Conservation (phyloP, 2,797 vertebrate species). For the Anabas testudineus region DNA sequence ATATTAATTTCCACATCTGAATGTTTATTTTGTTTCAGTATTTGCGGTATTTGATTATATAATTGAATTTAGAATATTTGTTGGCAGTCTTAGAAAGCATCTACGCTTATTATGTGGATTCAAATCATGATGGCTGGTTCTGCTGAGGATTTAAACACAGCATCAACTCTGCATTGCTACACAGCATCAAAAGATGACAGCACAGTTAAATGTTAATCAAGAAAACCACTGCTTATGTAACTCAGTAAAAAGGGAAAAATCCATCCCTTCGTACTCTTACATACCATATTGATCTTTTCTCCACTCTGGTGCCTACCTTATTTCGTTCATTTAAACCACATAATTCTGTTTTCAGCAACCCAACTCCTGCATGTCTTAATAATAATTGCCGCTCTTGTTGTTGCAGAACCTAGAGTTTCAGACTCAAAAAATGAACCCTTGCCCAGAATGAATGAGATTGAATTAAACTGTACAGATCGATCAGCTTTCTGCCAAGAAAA, state of each 20-base stretch:
- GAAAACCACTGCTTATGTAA: conserved; percentile 4
- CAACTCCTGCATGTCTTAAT: background rate
- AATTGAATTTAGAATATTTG: too few relatives aligned
- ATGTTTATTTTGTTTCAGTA: too few relatives aligned
- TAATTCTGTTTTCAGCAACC: background rate
- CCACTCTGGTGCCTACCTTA: background rate
- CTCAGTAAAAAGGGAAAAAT: conserved; percentile 18
- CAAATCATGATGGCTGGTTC: background rate
- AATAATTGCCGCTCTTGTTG: background rate
- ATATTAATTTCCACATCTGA: too few relatives aligned
- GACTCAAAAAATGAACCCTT: background rate
- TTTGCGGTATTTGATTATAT: too few relatives aligned
- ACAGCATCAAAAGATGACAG: background rate
- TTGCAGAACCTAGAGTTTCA: background rate
- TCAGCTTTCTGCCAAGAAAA: background rate
- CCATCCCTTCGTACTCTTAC: background rate
- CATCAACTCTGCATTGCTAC: background rate
- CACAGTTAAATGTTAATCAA: background rate
- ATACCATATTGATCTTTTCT: background rate
- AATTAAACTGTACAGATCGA: background rate
- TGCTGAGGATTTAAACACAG: background rate
- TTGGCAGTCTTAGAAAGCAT: background rate
- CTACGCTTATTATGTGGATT: background rate
- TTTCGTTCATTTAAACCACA: background rate
- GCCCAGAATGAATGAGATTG: background rate